Base-by-base conservation (phyloP, 1,140 invertebrate genomes). In the Cherax quadricarinatus region DNA sequence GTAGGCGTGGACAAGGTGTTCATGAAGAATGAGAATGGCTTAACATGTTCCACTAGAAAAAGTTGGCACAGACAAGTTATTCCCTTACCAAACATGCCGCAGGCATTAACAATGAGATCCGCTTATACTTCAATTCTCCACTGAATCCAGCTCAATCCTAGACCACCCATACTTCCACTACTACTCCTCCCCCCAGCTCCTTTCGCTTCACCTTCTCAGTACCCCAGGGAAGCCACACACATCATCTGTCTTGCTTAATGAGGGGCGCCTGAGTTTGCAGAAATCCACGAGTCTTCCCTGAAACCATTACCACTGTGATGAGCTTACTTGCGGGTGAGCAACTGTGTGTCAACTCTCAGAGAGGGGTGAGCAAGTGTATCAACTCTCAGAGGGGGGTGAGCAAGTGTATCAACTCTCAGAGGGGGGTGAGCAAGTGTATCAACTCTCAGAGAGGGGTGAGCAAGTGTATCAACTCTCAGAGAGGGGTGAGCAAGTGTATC, bases 201-300 rank as follows among this genome's bases (percentile, higher is more conserved):
- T n/a, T 10, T 10, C 41, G 4, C 49, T 30, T 51, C 49, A 21
- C 49, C 57, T 82, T 60, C 53, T 53, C 70, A 9, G n/a, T 75
- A 10, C 9, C 24, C 70, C 24, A 24, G 81, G 81, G 81, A 83
- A 51, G 81, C 81, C 51, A 83, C 81, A 60, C 86, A 88, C 75
- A 88, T 88, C 86, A 88, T 88, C 73, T 88, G 86, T 88, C 86
- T 88, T 82, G 80, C 88, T 89, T 89, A 89, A 89, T 89, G 88
- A 89, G 80, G 57, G 80, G 57, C 62, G 79, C 88, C 88, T 89
- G 88, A 89, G 88, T 81, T 82, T 89, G 88, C 88, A 89, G 88
- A 89, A 89, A 89, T 73, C 48, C 60, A 49, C 57, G 57, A 70
- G 73, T 89, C 80, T 79, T 79, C 88, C 88, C 70, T 70, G 88